phyloP scores from a whole-genome alignment of 2,797 vertebrate species.

The Brotula barbata region DNA sequence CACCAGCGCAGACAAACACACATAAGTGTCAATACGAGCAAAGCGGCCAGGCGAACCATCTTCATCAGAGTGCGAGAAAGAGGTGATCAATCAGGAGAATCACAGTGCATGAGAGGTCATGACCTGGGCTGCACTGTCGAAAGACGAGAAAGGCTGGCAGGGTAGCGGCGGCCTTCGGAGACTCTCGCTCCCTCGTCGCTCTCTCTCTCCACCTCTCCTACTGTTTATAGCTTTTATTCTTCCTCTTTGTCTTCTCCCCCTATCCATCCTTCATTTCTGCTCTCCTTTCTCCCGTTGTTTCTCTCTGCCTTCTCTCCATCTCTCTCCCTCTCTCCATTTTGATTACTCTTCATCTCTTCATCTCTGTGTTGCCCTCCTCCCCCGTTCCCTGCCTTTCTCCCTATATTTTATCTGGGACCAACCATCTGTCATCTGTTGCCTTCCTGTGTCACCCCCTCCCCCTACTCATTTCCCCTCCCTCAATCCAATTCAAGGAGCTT shows the following conservation, averaged over 20 bases:
- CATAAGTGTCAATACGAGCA: slow-evolving; percentile 56
- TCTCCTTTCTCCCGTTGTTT: slow-evolving; percentile 8
- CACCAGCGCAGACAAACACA: slow-evolving; percentile 40
- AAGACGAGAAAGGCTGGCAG: slow-evolving; percentile 25
- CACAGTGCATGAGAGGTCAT: slow-evolving; percentile 54
- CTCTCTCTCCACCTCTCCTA: not conserved
- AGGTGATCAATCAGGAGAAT: slow-evolving; percentile 61
- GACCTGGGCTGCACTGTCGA: slow-evolving; percentile 70
- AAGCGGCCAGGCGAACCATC: slow-evolving; percentile 62
- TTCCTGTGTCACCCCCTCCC: slow-evolving; percentile 39
- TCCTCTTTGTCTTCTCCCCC: slow-evolving; percentile 12
- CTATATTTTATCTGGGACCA: slow-evolving; percentile 65
- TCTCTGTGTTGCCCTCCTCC: slow-evolving; percentile 22
- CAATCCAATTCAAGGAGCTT: slow-evolving; percentile 67
- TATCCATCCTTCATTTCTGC: slow-evolving; percentile 20
- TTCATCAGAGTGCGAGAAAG: slow-evolving; percentile 65
- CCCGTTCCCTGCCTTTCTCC: slow-evolving; percentile 32
- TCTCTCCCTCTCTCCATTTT: slow-evolving; percentile 56
- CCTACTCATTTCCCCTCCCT: slow-evolving; percentile 61
- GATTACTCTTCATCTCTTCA: slow-evolving; percentile 51
- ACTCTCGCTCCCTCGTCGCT: slow-evolving; percentile 15
- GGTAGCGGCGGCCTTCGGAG: slow-evolving; percentile 39
- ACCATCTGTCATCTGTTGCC: slow-evolving; percentile 71
- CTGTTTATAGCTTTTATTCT: slow-evolving; percentile 2
- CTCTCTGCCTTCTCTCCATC: slow-evolving; percentile 17